phyloP scores from a whole-genome alignment of 2,113 vertebrate genomes.

The Aegotheles bennettii region DNA sequence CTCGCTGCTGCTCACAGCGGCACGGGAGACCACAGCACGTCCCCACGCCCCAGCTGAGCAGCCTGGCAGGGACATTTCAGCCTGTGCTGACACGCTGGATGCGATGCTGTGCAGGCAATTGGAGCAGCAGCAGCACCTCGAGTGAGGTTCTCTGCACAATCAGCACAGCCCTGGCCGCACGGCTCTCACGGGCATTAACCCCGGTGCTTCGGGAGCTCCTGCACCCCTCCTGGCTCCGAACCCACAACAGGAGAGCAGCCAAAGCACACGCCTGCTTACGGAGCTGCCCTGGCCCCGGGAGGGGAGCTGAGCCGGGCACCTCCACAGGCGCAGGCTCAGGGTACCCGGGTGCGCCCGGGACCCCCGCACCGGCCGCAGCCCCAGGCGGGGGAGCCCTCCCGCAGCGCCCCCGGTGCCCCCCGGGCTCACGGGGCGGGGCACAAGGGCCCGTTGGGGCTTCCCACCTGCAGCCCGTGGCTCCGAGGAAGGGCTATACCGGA shows the following conservation, averaged over 20 bases:
- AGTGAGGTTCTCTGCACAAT: not conserved
- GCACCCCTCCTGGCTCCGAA: not conserved
- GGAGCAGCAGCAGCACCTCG: accelerated
- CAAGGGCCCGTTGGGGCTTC: too few species aligned
- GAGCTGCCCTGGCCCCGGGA: not conserved
- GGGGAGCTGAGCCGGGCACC: accelerated
- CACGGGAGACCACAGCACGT: not conserved
- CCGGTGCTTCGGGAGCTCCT: not conserved
- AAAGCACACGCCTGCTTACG: accelerated
- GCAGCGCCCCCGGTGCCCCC: too few species aligned
- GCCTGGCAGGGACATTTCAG: not conserved
- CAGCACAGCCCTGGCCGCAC: accelerated
- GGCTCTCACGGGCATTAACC: not conserved
- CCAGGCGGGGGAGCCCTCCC: too few species aligned
- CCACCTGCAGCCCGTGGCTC: too few species aligned
- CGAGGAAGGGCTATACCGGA: too few species aligned
- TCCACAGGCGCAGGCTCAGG: too few species aligned
- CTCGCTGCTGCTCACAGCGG: not conserved
- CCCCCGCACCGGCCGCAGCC: too few species aligned
- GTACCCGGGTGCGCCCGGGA: too few species aligned
- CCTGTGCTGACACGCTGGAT: too few species aligned
- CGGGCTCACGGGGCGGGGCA: too few species aligned
- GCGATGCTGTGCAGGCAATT: accelerated
- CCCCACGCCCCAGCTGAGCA: accelerated
- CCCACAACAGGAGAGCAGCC: accelerated